phyloP scores from a whole-genome alignment of 2,888 invertebrate genomes.

The Asteroscopus sphinx region DNA sequence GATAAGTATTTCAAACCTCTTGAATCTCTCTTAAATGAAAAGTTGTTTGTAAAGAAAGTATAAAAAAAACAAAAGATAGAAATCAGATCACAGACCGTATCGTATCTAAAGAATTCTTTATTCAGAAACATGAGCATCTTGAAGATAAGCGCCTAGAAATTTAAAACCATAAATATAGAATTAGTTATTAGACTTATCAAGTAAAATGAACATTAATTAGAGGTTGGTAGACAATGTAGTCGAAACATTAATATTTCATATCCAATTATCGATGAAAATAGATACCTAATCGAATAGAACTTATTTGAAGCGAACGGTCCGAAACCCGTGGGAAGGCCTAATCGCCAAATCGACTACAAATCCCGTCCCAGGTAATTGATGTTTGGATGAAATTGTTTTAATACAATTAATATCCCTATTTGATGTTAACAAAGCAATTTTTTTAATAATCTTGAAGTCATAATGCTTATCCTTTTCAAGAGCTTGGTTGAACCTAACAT shows the following conservation, averaged over 20 bases:
- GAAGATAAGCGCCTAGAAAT: constrained; percentile 22
- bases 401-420: neutral
- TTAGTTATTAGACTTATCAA: constrained; percentile 6
- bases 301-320: constrained; percentile 7
- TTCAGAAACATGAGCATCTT: constrained; percentile 31
- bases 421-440: neutral
- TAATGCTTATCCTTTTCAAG: neutral
- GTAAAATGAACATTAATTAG: neutral
- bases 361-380: constrained; percentile 33
- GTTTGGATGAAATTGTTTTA: constrained; percentile 11
- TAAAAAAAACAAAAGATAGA: constrained; percentile 22
- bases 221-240: constrained; percentile 21
- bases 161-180: constrained; percentile 8
- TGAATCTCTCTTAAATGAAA: constrained; percentile 7
- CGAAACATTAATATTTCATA: constrained; percentile 42
- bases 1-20: neutral
- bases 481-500: neutral
- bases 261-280: constrained; percentile 40
- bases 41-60: constrained; percentile 21
- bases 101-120: constrained; percentile 17
- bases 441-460: constrained; percentile 1
- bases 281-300: constrained; percentile 42
- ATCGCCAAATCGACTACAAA: constrained; percentile 31
- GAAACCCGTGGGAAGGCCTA: constrained; percentile 26
- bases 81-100: constrained; percentile 21